Evolutionary conservation across 2,113 vertebrate genomes (phyloP).

Genomic region (Sylvicapra grimmia): DNA sequence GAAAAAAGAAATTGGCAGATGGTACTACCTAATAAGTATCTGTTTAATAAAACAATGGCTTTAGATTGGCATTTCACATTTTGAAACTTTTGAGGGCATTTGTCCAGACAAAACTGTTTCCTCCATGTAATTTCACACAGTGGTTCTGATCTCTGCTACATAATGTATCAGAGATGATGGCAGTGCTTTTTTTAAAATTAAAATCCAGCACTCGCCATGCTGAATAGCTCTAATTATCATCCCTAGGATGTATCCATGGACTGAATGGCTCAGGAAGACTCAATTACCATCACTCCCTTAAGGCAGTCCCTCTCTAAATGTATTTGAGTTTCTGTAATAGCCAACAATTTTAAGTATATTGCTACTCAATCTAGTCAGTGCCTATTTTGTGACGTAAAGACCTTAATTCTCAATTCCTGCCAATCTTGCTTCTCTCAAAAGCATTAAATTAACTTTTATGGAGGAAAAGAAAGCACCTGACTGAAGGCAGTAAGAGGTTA

Average conservation of each 20-base stretch:
- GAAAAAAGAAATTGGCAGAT: background rate
- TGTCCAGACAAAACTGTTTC: background rate
- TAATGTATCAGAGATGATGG: background rate
- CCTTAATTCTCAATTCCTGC: constrained; percentile 46
- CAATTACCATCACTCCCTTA: constrained; percentile 8
- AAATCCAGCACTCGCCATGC: background rate
- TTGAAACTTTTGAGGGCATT: constrained; percentile 12
- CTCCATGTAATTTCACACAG: background rate
- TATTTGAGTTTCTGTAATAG: constrained; percentile 33
- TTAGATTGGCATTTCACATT: background rate
- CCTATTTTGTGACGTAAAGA: constrained; percentile 56
- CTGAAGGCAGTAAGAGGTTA: constrained; percentile 65
- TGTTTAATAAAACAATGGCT: background rate
- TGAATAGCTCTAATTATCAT: constrained; percentile 62
- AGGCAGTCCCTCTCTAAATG: constrained; percentile 6
- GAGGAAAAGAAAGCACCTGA: constrained; percentile 60
- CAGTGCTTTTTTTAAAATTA: background rate
- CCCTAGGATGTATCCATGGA: background rate
- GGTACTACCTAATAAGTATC: background rate
- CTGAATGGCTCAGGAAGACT: constrained; percentile 20
- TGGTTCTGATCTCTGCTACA: background rate
- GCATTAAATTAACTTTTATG: constrained; percentile 71
- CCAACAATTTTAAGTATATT: constrained; percentile 40
- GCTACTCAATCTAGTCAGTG: constrained; percentile 34
- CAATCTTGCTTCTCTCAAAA: constrained; percentile 68